These are phyloP conservation scores for Phocoena phocoena DNA, from an alignment of 2,113 vertebrate species.

Conservation along the genomic window DNA sequence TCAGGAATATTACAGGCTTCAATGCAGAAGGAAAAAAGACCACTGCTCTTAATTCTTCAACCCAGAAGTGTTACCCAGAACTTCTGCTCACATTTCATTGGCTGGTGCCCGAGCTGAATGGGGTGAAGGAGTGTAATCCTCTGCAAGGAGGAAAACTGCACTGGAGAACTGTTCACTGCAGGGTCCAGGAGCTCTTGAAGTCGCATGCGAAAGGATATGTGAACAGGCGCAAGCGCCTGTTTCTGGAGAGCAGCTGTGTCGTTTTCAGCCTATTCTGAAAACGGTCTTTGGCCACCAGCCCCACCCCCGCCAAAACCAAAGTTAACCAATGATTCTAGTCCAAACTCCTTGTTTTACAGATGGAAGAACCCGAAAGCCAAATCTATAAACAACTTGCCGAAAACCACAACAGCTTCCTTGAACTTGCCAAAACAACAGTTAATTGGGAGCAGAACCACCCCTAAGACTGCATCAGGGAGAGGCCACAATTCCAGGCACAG, in stretches of 20 bases:
- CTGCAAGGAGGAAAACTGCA: background rate
- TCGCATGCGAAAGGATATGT: background rate
- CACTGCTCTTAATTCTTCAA: background rate
- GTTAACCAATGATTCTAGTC: slow-evolving; percentile 9
- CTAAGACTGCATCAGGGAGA: background rate
- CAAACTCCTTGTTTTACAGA: slow-evolving; percentile 58
- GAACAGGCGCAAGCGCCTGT: background rate
- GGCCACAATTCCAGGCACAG: slow-evolving; percentile 41
- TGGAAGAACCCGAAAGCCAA: slow-evolving; percentile 30
- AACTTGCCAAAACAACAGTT: background rate
- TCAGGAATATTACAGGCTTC: background rate
- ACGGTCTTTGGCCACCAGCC: background rate
- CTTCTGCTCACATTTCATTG: background rate
- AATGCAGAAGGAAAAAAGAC: background rate
- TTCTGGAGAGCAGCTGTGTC: background rate
- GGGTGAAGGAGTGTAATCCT: background rate
- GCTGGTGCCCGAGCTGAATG: background rate
- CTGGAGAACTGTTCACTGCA: background rate
- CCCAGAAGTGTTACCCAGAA: background rate
- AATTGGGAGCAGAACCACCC: slow-evolving; percentile 59
- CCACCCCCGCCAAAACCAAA: background rate
- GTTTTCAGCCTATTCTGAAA: background rate
- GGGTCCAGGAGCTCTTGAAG: background rate
- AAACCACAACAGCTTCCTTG: slow-evolving; percentile 46
- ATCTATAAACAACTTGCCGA: slow-evolving; percentile 61